Base-by-base conservation (phyloP, 2,113 vertebrate genomes). In the Pomatorhinus ruficollis region DNA sequence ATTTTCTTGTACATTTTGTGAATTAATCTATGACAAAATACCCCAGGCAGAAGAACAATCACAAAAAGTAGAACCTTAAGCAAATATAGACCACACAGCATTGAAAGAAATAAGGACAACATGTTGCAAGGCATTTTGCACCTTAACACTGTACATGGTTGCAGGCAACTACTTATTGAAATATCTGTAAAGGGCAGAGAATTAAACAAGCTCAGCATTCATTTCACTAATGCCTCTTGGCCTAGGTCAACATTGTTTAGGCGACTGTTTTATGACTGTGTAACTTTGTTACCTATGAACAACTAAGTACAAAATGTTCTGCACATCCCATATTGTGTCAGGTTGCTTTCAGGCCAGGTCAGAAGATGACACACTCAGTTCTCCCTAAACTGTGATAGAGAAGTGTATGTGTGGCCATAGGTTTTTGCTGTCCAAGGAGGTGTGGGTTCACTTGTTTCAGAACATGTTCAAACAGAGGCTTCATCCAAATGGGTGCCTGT, bases 341-440 rank as follows among this genome's bases (percentile, higher is more conserved):
- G 27, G 44, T 21, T 78, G 42, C 50, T 89, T 68, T 83, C 30
- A 76, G 64, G 39, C n/a, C 52, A 13, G 0, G 1, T 65, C 50
- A 65, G 49, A 78, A 70, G 39, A 47, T 13, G 31, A 68, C 30
- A 80, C 35, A 37, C 45, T 80, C 37, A 30, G 28, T 9, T 78
- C 8, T 12, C 18, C 45, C 44, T 70, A 33, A 61, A 52, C 28
- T 18, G 21, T 39, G 56, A 70, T 8, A n/a, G 17, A 63, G 42
- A 31, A 35, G 28, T 37, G 3, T 16, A 35, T 0, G 0, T 15
- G 30, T 37, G 45, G 76, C 49, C 22, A 28, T 5, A 39, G 24
- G 33, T 59, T 82, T 90, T 11, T 8, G 65, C 61, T 66, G 23
- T 13, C 11, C 28, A 16, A 49, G 49, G 30, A 77, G 21, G 23